A percentile compares a stretch with the other conserved stretches of the same genome.
Conservation (phyloP, 2,888 invertebrate genomes). For the Orthonychiurus folsomi region DNA sequence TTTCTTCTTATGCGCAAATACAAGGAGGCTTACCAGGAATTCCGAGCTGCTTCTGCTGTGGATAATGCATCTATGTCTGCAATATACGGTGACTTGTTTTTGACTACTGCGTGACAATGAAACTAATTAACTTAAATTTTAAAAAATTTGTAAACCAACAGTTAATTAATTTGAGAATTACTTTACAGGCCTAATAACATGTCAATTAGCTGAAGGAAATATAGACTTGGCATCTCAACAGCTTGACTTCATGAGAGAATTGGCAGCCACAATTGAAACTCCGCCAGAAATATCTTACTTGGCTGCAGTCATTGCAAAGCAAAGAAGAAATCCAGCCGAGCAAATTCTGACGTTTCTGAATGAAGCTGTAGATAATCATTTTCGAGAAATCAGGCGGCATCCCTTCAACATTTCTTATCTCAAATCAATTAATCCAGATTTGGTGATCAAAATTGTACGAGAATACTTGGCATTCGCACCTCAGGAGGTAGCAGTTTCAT, state of each 20-base stretch:
- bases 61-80: constrained; percentile 74
- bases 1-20: constrained; percentile 62
- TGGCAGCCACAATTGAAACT: constrained; percentile 58
- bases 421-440: constrained; percentile 70
- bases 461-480: constrained; percentile 63
- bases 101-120: not conserved
- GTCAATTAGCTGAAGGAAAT: constrained; percentile 65
- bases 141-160: constrained; percentile 24
- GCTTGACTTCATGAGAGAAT: constrained; percentile 72
- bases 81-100: constrained; percentile 44
- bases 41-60: constrained; percentile 69
- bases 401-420: constrained; percentile 69
- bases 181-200: constrained; percentile 63
- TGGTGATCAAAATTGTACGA: constrained; percentile 66
- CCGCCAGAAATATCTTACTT: constrained; percentile 61
- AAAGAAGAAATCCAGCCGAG: constrained; percentile 27
- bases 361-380: constrained; percentile 54
- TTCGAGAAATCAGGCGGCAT: constrained; percentile 48
- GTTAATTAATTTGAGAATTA: constrained; percentile 17
- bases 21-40: constrained; percentile 70
- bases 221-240: constrained; percentile 72
- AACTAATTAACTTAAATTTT: not conserved
- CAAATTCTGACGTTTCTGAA: constrained; percentile 42
- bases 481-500: too few species aligned
- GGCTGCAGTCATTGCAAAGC: constrained; percentile 54